Evolutionary conservation across 2,888 invertebrate species (phyloP), one percentile per base, ranked within the genome.

Genomic region (Caenorhabditis drosophilae): DNA sequence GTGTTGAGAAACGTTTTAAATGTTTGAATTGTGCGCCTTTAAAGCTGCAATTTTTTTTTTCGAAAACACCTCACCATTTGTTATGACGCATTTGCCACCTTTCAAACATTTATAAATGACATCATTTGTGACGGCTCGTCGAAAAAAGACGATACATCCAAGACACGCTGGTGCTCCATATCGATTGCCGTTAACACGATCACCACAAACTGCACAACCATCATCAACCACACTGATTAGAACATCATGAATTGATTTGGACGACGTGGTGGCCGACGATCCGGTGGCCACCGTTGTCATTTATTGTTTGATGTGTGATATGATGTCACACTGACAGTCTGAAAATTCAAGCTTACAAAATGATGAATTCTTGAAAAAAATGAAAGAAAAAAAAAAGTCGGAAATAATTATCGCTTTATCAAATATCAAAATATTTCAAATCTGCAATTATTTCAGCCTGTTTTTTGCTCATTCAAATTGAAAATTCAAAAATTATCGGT

Each of bases 91-190:
- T 15, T 23, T 55, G 31, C 63, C 59, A 9, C 60, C 63, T 57
- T 73, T 73, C 18, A 67, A 53, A 46, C 73, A 73, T 15, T 68
- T 60, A 48, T 73, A 73, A 1, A 57, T 50, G 20, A 67, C 68
- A 25, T 73, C 68, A 46, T 70, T 73, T 26, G 62, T 71, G 31
- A 73, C 67, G 27, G 73, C 70, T 23, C 73, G 26, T 3, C 73
- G 66, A 46, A 73, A 73, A 52, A 73, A 73, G 11, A 73, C 73
- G 16, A 73, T 73, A 49, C 73, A 73, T 49, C 73, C 73, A 16
- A 73, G 67, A 42, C 73, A 73, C n/a, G 73, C 73, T 11, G 73
- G 73, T 4, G 73, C 73, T 41, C 70, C 70, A 50, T 73, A 73
- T 16, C 73, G 49, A 26, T 44, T 57, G 4, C 73, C 73, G 40